These are phyloP conservation scores for Gymnocypris eckloni DNA, from an alignment of 2,797 vertebrate genomes.

Conservation along the genomic window DNA sequence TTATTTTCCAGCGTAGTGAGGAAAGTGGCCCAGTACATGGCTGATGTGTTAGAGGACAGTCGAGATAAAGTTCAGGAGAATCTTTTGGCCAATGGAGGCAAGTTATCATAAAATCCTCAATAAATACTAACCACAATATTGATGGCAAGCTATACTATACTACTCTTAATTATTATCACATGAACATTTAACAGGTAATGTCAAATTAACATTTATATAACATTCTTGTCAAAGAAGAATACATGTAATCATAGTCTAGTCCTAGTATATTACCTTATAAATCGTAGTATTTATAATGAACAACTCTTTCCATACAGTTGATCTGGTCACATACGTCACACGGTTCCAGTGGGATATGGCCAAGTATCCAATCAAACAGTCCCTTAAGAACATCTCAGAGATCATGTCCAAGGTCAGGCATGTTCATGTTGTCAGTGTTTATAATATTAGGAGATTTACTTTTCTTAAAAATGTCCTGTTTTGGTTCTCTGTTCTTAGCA, in stretches of 20 bases:
- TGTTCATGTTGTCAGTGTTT: not conserved
- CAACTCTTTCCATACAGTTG: conserved; percentile 78
- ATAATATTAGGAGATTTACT: not conserved
- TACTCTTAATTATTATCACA: not conserved
- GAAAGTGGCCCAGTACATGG: no score
- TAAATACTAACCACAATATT: no score
- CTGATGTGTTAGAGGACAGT: no score
- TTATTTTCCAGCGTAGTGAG: no score
- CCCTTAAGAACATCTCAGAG: conserved; percentile 97
- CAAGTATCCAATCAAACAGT: conserved; percentile 98
- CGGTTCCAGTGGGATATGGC: conserved; percentile 99
- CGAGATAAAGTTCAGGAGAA: no score
- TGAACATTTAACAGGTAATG: not conserved
- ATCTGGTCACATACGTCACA: conserved; percentile 94
- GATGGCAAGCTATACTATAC: no score
- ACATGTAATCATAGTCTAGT: not conserved
- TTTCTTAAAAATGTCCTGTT: not conserved
- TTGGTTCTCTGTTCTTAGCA: conserved; percentile 76
- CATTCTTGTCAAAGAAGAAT: not conserved
- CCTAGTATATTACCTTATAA: not conserved
- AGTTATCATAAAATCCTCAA: no score
- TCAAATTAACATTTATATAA: not conserved
- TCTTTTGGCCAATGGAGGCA: no score
- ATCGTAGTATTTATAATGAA: not conserved
- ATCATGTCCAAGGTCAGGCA: conserved; percentile 92